phyloP scores from a whole-genome alignment of 2,113 vertebrate species.

The Aramus guarauna region DNA sequence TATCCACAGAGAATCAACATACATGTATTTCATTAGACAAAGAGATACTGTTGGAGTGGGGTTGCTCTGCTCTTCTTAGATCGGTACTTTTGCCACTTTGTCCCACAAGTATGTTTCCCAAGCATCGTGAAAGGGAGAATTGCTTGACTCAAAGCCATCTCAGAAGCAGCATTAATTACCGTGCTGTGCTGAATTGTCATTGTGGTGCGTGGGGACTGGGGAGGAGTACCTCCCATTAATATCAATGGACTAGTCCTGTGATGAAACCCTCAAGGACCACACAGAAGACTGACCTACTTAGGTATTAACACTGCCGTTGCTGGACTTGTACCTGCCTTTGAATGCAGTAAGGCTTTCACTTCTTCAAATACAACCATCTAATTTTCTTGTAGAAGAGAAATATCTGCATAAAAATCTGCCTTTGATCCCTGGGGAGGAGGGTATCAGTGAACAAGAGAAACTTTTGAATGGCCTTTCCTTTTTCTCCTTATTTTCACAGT shows the following conservation, averaged over 20 bases:
- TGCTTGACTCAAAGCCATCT: not conserved
- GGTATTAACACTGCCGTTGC: not conserved
- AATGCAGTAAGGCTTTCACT: not conserved
- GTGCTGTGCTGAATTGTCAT: not conserved
- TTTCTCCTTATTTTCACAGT: not conserved
- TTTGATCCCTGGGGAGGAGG: not conserved
- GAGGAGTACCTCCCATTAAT: slow-evolving; percentile 45
- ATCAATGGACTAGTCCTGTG: slow-evolving; percentile 22
- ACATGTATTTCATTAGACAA: not conserved
- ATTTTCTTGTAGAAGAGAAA: not conserved
- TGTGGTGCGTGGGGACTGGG: not conserved
- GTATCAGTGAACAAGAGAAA: not conserved
- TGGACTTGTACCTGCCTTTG: not conserved
- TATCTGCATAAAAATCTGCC: not conserved
- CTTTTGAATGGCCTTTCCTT: not conserved
- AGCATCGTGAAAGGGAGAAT: not conserved
- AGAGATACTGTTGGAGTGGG: not conserved
- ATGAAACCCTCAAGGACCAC: slow-evolving; percentile 24
- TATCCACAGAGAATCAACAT: not conserved
- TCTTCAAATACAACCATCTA: not conserved
- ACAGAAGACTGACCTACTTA: slow-evolving; percentile 28
- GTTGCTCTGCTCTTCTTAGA: not conserved
- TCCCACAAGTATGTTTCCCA: not conserved
- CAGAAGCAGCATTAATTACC: slow-evolving; percentile 7
- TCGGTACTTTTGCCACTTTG: not conserved